Percentiles rank a stretch among this genome's conserved stretches.
Conservation (phyloP, 2,113 vertebrate species). For the Myiozetetes cayanensis region DNA sequence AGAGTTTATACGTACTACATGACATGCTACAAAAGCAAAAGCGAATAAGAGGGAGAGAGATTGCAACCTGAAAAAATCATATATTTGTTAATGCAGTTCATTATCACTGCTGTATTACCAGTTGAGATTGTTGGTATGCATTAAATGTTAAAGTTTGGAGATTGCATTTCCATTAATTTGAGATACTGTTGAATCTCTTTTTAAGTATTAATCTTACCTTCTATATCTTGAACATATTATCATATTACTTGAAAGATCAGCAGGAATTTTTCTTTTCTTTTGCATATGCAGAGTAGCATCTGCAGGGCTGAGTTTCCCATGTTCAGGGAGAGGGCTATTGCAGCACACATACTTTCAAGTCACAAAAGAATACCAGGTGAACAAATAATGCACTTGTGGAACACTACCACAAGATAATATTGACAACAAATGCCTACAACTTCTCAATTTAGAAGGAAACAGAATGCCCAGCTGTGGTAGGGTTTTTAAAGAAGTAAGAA, state of each 20-base stretch:
- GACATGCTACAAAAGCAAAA: background rate
- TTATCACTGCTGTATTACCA: constrained; percentile 5
- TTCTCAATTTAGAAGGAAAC: background rate
- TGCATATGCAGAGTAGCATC: background rate
- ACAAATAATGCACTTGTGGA: background rate
- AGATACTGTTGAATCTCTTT: background rate
- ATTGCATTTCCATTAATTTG: constrained; percentile 22
- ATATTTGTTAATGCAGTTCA: constrained; percentile 17
- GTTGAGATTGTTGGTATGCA: background rate
- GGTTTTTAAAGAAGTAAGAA: background rate
- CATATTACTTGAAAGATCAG: background rate
- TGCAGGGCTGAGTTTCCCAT: background rate
- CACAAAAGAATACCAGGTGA: background rate
- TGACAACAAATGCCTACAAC: background rate
- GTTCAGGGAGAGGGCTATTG: background rate
- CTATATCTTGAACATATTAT: background rate
- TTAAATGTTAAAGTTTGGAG: background rate
- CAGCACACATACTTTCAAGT: background rate
- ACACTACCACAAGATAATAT: background rate
- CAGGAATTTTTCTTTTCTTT: background rate
- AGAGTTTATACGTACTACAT: constrained; percentile 22
- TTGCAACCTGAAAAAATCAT: background rate
- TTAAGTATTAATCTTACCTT: background rate
- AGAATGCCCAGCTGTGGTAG: background rate
- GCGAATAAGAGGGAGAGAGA: background rate